Evolutionary conservation across 2,888 invertebrate species (phyloP), one percentile per base, ranked within the genome.

Genomic region (Desoria tigrina): DNA sequence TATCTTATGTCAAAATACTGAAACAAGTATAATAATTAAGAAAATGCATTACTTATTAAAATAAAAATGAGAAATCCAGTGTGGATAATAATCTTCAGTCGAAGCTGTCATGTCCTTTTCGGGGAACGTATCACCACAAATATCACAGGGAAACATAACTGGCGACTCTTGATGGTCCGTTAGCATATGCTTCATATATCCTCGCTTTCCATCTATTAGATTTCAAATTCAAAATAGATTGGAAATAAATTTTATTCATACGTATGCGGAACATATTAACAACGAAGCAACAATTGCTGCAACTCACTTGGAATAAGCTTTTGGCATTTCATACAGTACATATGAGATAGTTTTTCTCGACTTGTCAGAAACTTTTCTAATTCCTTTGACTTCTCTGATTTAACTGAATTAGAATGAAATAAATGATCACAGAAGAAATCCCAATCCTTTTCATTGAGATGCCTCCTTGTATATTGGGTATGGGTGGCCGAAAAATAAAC

Each of bases 1-100:
- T 18, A 61, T 42, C n/a, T 2, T 16, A 27, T 26, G 26, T 58
- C n/a, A 21, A 37, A 26, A n/a, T 6, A 26, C 9, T 42, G n/a
- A 42, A 45, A 18, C 18, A 28, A 11, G 32, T 32, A 32, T n/a
- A 32, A 32, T 11, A 2, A 37, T 27, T 21, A 9, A 16, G 14
- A 53, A 16, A 53, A 53, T 21, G 23, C 7, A 16, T 63, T 61
- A 75, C 74, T 70, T 64, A 45, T 73, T 73, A 42, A 76, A 73
- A 45, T 73, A 76, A 57, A 76, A 76, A 57, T 76, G 76, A 49
- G 74, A 71, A 32, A 76, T 76, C 76, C 74, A 76, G 45, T 76
- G 76, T 3, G 73, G 67, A 42, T 72, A 74, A 54, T 68, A 74
- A 18, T 72, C 74, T 61, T 75, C 74, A 0, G 71, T 69, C n/a